Evolutionary conservation across 30 jellyfish, hydroid and myxozoan genomes (phyloP).

Genomic region (Hydra vulgaris): DNA sequence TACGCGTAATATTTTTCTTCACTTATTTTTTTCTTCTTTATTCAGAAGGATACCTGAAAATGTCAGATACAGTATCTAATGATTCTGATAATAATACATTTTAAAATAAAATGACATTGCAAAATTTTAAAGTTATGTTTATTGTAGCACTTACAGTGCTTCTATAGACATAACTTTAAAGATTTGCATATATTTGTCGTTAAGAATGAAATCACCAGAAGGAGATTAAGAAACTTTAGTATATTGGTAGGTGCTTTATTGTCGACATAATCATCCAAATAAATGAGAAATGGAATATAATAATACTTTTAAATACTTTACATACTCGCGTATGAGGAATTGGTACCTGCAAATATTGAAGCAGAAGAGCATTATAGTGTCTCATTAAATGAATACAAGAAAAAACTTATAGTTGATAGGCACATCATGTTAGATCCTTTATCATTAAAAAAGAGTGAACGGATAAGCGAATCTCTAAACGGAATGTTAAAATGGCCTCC

Average conservation of each 20-base stretch:
- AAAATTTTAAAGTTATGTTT: neutral
- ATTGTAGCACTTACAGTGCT: neutral
- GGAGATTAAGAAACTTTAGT: neutral
- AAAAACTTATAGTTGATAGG: slow-evolving; percentile 10
- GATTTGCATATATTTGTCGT: no score
- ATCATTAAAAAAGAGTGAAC: slow-evolving; percentile 1
- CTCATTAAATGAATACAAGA: slow-evolving; percentile 1
- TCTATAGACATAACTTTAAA: no score
- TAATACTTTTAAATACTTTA: no score
- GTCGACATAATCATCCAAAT: neutral
- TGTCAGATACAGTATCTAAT: neutral
- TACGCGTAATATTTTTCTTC: neutral
- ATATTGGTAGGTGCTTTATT: neutral
- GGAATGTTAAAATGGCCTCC: slow-evolving; percentile 35
- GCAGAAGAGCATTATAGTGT: neutral
- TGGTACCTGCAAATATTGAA: neutral
- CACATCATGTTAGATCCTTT: no score
- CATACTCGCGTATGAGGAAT: neutral
- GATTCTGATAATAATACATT: neutral
- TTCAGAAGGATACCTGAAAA: neutral
- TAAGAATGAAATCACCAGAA: neutral
- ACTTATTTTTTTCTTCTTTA: neutral
- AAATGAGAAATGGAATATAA: neutral
- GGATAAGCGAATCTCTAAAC: slow-evolving; percentile 24
- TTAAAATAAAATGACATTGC: neutral